These are phyloP conservation scores for Hydrotaea diabolus DNA, from an alignment of 2,888 invertebrate genomes.

Conservation along the genomic window DNA sequence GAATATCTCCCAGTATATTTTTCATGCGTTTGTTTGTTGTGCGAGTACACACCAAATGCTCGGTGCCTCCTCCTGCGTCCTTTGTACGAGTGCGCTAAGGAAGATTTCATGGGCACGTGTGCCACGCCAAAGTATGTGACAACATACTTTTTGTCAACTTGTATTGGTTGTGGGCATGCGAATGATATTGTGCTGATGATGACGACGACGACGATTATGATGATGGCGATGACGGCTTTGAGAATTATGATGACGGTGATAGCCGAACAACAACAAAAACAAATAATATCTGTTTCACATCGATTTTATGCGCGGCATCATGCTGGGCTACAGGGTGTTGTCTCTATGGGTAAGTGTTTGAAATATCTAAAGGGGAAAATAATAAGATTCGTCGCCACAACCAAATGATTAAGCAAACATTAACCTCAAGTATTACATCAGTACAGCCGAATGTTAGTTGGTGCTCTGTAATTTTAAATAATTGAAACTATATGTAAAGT, in stretches of 20 bases:
- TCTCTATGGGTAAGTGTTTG: background rate
- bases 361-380: too few relatives aligned
- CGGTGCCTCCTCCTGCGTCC: too few relatives aligned
- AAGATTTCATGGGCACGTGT: slow-evolving; percentile 45
- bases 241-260: slow-evolving; percentile 23
- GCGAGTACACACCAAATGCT: too few relatives aligned
- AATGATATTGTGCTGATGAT: slow-evolving; percentile 33
- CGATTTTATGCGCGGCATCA: slow-evolving; percentile 73
- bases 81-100: too few relatives aligned
- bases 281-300: slow-evolving; percentile 76
- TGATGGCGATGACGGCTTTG: slow-evolving; percentile 28
- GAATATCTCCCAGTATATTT: background rate
- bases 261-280: too few relatives aligned
- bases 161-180: slow-evolving; percentile 23
- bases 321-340: background rate
- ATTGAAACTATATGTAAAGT: too few relatives aligned
- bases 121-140: slow-evolving; percentile 46
- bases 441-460: too few relatives aligned
- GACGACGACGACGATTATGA: slow-evolving; percentile 25
- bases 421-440: too few relatives aligned
- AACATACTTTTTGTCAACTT: slow-evolving; percentile 54
- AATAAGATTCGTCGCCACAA: too few relatives aligned
- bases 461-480: too few relatives aligned
- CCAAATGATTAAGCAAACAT: too few relatives aligned
- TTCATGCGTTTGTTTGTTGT: background rate